Evolutionary conservation across 2,888 invertebrate species (phyloP).

Genomic region (Aporophyla nigra): DNA sequence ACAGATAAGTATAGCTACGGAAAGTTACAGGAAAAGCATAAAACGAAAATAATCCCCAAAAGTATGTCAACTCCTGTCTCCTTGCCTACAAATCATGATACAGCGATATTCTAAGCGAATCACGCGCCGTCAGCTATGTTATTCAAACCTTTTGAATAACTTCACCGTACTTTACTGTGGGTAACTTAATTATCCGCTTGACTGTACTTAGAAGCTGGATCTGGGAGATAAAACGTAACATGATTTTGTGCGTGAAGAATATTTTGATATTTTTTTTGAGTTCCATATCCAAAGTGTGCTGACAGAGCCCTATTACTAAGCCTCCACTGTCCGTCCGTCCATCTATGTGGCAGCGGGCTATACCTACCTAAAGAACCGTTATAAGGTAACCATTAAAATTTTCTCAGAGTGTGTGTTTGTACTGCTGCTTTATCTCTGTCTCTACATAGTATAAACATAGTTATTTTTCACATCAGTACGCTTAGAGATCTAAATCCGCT

Average conservation of each 20-base stretch:
- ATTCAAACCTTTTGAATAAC: slow-evolving; percentile 76
- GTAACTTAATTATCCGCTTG: slow-evolving; percentile 72
- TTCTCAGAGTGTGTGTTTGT: no score
- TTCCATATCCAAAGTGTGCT: no score
- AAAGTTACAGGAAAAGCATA: background rate
- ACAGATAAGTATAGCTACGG: background rate
- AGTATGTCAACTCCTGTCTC: slow-evolving; percentile 8
- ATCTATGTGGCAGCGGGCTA: no score
- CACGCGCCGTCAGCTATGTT: slow-evolving; percentile 70
- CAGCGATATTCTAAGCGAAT: slow-evolving; percentile 68
- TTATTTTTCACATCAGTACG: no score
- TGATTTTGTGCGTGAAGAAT: slow-evolving; percentile 16
- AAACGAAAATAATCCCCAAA: slow-evolving; percentile 10
- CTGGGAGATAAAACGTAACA: slow-evolving; percentile 34
- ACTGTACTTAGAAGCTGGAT: slow-evolving; percentile 59
- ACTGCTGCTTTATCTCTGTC: no score
- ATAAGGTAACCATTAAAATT: no score
- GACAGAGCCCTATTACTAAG: no score
- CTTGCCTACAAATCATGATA: slow-evolving; percentile 59
- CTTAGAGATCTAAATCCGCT: no score
- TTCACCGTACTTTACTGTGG: slow-evolving; percentile 63
- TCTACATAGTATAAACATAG: no score
- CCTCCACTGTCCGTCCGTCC: no score
- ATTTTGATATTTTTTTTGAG: background rate
- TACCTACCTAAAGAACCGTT: no score